Evolutionary conservation across 2,888 invertebrate genomes (phyloP).

Genomic region (Phasia obesa): DNA sequence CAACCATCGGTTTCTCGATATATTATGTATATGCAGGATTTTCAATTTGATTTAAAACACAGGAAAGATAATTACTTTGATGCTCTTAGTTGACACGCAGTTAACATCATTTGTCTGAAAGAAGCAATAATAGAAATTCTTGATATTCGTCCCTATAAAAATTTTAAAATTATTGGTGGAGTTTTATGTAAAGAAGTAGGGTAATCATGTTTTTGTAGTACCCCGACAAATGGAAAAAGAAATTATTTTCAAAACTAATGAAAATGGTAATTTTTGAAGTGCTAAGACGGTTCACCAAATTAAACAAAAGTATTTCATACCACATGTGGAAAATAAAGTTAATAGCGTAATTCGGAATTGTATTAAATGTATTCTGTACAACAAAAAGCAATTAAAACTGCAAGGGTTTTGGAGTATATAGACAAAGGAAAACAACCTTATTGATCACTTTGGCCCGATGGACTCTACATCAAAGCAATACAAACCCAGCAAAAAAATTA

Average conservation of each 20-base stretch:
- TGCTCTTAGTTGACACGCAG: neutral
- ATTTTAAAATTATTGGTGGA: slow-evolving; percentile 50
- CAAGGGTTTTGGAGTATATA: slow-evolving; percentile 1
- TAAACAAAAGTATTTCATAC: slow-evolving; percentile 43
- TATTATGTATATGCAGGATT: slow-evolving; percentile 66
- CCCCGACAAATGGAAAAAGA: too few relatives aligned
- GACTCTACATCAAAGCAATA: too few relatives aligned
- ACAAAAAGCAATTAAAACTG: slow-evolving; percentile 41
- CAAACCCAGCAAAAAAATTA: too few relatives aligned
- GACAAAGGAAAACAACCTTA: neutral
- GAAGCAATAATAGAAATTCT: slow-evolving; percentile 31
- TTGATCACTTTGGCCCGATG: too few relatives aligned
- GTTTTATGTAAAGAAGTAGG: too few relatives aligned
- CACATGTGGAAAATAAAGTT: slow-evolving; percentile 27
- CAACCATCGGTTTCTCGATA: slow-evolving; percentile 56
- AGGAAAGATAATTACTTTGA: neutral
- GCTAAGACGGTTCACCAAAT: slow-evolving; percentile 29
- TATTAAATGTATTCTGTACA: slow-evolving; percentile 39
- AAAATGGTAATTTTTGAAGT: too few relatives aligned
- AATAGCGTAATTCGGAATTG: slow-evolving; percentile 26
- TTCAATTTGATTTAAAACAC: neutral
- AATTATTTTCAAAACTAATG: too few relatives aligned
- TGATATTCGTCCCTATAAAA: slow-evolving; percentile 22
- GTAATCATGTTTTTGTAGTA: too few relatives aligned
- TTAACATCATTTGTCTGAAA: too few relatives aligned